Percentiles rank a stretch among this genome's conserved stretches.
Evolutionary conservation across 2,797 vertebrate species (phyloP).

Genomic region (Neopelma chrysocephalum): DNA sequence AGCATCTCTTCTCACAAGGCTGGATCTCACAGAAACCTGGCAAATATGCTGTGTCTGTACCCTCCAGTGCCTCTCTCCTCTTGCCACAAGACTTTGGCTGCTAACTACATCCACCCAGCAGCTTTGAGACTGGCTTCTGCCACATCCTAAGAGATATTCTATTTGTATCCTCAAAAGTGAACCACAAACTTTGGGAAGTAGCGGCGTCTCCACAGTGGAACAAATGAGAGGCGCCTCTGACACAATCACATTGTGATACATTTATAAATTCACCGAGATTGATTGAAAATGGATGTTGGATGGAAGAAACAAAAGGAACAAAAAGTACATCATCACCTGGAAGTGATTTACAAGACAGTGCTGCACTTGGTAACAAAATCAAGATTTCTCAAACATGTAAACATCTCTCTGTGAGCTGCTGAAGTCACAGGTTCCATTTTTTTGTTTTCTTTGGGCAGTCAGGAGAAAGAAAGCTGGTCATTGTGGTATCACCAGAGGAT

Average conservation of each 20-base stretch:
- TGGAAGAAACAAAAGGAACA: background rate
- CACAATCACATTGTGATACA: background rate
- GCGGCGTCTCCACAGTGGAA: background rate
- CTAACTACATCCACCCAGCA: background rate
- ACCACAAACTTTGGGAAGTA: background rate
- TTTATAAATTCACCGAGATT: background rate
- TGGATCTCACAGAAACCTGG: background rate
- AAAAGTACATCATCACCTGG: background rate
- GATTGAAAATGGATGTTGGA: conserved; percentile 26
- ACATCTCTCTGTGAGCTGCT: conserved; percentile 6
- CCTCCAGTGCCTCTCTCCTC: background rate
- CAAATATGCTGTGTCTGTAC: background rate
- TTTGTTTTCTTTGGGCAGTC: background rate
- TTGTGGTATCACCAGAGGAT: background rate
- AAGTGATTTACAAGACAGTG: conserved; percentile 32
- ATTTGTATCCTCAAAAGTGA: conserved; percentile 10
- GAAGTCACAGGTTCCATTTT: background rate
- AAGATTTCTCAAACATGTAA: conserved; percentile 52
- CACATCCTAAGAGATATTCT: background rate
- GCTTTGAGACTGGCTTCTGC: background rate
- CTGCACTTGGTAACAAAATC: conserved; percentile 17
- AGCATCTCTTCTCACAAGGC: background rate
- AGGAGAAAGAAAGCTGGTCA: background rate
- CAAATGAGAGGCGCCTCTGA: background rate
- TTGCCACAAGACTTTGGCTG: background rate